Conservation (phyloP, 1,140 invertebrate genomes). For the Rhopalosiphum maidis region DNA sequence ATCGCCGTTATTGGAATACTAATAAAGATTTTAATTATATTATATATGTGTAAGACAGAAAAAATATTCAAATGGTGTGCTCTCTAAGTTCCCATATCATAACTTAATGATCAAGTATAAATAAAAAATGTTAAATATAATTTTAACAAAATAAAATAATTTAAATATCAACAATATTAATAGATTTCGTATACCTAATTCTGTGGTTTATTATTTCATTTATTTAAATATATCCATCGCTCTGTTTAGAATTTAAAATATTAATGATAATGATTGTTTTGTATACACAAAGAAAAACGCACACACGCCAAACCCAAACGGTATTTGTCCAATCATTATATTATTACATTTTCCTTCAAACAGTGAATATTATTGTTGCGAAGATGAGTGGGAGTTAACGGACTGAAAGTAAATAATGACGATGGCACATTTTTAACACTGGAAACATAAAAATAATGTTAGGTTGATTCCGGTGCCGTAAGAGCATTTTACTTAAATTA, state of each 20-base stretch:
- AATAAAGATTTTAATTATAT: not conserved
- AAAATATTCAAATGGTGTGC: not conserved
- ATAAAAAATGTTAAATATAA: not conserved
- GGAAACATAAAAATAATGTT: not conserved
- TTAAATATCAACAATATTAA: not conserved
- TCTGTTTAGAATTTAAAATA: not conserved
- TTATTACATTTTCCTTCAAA: not conserved
- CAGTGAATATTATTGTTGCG: not conserved
- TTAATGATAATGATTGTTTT: not conserved
- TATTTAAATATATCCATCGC: not conserved
- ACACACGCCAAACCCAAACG: not conserved
- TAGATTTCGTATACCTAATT: not conserved
- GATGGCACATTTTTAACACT: slow-evolving; percentile 21
- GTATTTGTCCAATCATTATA: slow-evolving; percentile 1
- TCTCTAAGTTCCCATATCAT: not conserved
- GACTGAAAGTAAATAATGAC: slow-evolving; percentile 19
- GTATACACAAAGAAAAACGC: not conserved
- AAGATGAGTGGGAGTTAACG: not conserved
- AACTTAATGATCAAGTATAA: not conserved
- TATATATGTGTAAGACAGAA: not conserved
- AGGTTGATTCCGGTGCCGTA: not conserved
- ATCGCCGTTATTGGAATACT: not conserved
- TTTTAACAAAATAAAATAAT: not conserved
- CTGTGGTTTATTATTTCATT: not conserved
- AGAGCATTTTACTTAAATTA: not conserved